Evolutionary conservation across 37 sponge, comb jelly and placozoan species (phyloP).

Genomic region (Ianthella basta): DNA sequence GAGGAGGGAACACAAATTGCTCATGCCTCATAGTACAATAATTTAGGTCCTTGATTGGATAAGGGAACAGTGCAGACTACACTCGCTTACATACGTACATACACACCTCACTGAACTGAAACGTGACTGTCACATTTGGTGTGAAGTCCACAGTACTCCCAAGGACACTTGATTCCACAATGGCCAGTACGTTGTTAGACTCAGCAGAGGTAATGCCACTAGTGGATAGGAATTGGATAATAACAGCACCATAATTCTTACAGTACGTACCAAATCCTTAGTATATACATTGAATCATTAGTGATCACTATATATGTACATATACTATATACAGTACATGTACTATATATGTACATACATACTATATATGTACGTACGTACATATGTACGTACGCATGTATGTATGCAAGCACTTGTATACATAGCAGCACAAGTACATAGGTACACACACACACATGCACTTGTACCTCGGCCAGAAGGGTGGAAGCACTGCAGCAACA

Average conservation of each 20-base stretch:
- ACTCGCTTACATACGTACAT: not conserved
- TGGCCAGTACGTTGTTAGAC: not conserved
- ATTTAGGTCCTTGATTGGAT: too few relatives aligned
- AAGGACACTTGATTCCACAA: not conserved
- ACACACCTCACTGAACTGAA: not conserved
- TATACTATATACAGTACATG: too few relatives aligned
- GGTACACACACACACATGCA: too few relatives aligned
- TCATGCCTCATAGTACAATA: too few relatives aligned
- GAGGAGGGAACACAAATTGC: not conserved
- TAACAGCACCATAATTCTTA: too few relatives aligned
- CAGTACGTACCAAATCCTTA: too few relatives aligned
- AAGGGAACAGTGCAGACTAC: too few relatives aligned
- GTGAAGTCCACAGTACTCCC: not conserved
- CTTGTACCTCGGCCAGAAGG: too few relatives aligned
- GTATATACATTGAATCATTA: too few relatives aligned
- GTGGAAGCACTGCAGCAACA: too few relatives aligned
- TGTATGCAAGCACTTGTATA: not conserved
- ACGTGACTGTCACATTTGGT: not conserved
- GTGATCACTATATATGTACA: too few relatives aligned
- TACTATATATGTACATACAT: too few relatives aligned
- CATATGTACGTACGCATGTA: not conserved
- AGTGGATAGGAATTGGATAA: not conserved
- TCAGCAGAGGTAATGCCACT: slow-evolving; percentile 1
- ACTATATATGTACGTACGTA: not conserved
- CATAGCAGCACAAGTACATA: not conserved